Base-by-base conservation (phyloP, 2,888 invertebrate genomes). In the Leucophenga montana region DNA sequence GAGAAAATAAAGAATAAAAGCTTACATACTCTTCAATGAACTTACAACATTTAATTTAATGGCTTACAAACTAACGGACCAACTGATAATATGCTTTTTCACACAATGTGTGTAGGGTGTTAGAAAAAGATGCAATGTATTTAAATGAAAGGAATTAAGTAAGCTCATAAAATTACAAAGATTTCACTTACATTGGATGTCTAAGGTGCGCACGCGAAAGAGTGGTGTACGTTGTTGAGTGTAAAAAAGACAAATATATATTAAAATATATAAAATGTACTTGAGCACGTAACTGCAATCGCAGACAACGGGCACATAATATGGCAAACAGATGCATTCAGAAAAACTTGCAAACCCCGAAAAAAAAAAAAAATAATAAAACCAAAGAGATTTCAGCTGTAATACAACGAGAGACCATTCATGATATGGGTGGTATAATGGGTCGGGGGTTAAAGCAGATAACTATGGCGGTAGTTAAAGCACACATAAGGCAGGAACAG, bases 121-220 rank as follows among this genome's bases (percentile, higher is more conserved):
- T 39, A 39, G 8, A 39, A 39, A 39, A 39, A 39, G 8, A 20
- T 0, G 1, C 18, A 54, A 54, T 8, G 54, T 57, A 57, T 31
- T 13, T 57, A 27, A 14, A 22, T 57, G 76, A 78, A 77, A 78
- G 74, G 76, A 82, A 80, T 78, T 76, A 79, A 81, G 83, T 83
- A 83, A 80, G 76, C 83, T 83, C 75, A 80, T 84, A 72, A 83
- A 77, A 78, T 75, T 75, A 71, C 72, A 78, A 46, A 48, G 20
- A 57, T 57, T 31, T 27, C 9, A 27, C 8, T 0, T n/a, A 50
- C 6, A 18, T 16, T n/a, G 18, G 1, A 18, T 18, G 6, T 1
- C 50, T 50, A 18, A 16, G 50, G 3, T n/a, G 50, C 8, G 13
- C 14, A 8, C 2, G 18, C 8, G 46, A 46, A 13, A 14, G 3